These are phyloP conservation scores for Cirrhinus mrigala DNA, from an alignment of 2,797 vertebrate species.

Conservation along the genomic window DNA sequence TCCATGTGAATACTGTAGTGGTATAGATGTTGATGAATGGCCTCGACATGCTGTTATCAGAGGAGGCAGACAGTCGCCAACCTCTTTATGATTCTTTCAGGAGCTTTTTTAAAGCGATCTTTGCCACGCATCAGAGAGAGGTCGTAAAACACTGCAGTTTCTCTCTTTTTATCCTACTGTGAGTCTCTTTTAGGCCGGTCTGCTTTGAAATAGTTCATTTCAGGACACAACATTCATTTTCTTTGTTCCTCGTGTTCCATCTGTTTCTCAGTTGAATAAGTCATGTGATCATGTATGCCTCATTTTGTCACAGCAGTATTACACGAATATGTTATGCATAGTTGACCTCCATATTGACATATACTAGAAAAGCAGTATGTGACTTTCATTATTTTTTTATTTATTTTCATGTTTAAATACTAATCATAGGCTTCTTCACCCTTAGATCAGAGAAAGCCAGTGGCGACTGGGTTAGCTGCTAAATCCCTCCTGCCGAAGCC, in stretches of 20 bases:
- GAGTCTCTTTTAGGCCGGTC: background rate
- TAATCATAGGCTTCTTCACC: conserved; percentile 45
- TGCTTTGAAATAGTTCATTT: conserved; percentile 37
- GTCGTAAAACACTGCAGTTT: background rate
- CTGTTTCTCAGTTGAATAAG: background rate
- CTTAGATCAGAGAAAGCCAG: conserved; percentile 78
- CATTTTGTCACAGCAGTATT: conserved; percentile 23
- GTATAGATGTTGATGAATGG: conserved; percentile 24
- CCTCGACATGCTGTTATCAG: background rate
- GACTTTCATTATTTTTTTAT: background rate
- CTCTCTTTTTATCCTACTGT: conserved; percentile 1
- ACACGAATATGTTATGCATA: background rate
- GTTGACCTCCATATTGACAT: conserved; percentile 11
- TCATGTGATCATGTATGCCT: conserved; percentile 21
- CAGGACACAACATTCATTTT: background rate
- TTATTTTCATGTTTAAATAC: background rate
- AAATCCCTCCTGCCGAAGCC: conserved; percentile 89
- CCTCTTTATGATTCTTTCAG: conserved; percentile 22
- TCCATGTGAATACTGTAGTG: background rate
- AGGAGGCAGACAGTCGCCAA: background rate
- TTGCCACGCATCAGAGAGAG: conserved; percentile 5
- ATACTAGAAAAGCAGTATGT: background rate
- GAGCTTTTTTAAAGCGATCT: background rate
- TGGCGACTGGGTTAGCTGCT: conserved; percentile 72
- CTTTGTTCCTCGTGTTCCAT: conserved; percentile 13